A percentile compares a stretch with the other conserved stretches of the same genome.
These are phyloP conservation scores for Hipparchia sbordonii DNA, from an alignment of 2,888 invertebrate genomes.

Conservation along the genomic window DNA sequence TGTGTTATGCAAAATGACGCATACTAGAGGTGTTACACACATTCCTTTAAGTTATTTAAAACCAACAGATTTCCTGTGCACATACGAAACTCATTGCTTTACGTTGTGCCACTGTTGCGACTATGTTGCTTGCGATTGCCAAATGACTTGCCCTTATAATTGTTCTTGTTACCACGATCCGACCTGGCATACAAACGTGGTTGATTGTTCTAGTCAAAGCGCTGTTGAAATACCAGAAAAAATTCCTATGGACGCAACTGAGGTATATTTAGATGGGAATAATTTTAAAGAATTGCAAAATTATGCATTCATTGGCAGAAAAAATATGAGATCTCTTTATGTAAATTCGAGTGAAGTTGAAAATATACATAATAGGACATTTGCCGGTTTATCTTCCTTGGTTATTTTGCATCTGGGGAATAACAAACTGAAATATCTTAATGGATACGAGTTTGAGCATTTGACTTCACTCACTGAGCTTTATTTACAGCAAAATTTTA, in stretches of 20 bases:
- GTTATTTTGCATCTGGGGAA: slow-evolving; percentile 92
- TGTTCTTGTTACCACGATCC: slow-evolving; percentile 98
- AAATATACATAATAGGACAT: slow-evolving; percentile 93
- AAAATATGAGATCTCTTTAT: slow-evolving; percentile 93
- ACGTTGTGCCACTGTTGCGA: slow-evolving; percentile 97
- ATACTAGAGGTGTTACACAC: slow-evolving; percentile 90
- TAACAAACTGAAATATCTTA: slow-evolving; percentile 90
- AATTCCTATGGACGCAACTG: slow-evolving; percentile 97
- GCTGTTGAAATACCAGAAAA: slow-evolving; percentile 90
- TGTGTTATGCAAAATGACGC: slow-evolving; percentile 93
- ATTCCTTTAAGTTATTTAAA: slow-evolving; percentile 89
- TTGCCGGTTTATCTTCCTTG: slow-evolving; percentile 91
- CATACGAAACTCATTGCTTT: slow-evolving; percentile 96
- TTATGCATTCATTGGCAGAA: slow-evolving; percentile 95
- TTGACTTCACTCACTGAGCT: slow-evolving; percentile 90
- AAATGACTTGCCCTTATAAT: slow-evolving; percentile 97
- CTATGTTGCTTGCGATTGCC: slow-evolving; percentile 97
- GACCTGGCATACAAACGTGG: slow-evolving; percentile 95
- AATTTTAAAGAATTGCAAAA: slow-evolving; percentile 92
- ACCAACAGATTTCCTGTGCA: slow-evolving; percentile 93
- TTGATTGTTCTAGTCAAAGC: slow-evolving; percentile 92
- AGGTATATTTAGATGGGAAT: slow-evolving; percentile 96
- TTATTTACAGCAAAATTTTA: slow-evolving; percentile 92
- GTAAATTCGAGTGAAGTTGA: slow-evolving; percentile 93
- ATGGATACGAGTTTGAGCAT: slow-evolving; percentile 93